Evolutionary conservation across 2,888 invertebrate genomes (phyloP).

Genomic region (Xanthia icteritia): DNA sequence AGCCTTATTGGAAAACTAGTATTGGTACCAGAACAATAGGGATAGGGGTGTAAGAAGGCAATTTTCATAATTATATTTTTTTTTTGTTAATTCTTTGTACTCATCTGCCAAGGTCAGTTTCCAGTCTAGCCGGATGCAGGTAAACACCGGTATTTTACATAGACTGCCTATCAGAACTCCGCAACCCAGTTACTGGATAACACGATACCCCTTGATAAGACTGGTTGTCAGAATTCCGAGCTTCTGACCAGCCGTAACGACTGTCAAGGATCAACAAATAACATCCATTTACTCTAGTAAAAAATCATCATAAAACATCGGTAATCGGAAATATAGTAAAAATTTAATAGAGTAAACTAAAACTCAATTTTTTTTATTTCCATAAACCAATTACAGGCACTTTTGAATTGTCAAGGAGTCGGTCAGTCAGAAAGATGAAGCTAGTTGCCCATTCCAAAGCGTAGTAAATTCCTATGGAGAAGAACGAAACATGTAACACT

Average conservation of each 20-base stretch:
- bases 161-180: too few species aligned
- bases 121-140: neutral
- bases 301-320: too few species aligned
- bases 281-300: too few species aligned
- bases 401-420: too few species aligned
- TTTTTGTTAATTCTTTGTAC: neutral
- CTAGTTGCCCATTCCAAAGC: too few species aligned
- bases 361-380: too few species aligned
- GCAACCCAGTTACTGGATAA: neutral
- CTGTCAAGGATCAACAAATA: neutral
- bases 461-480: too few species aligned
- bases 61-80: neutral
- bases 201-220: neutral
- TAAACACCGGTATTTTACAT: neutral
- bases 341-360: neutral
- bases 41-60: slow-evolving; percentile 41
- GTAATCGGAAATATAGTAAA: too few species aligned
- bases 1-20: slow-evolving; percentile 65
- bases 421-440: too few species aligned
- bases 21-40: slow-evolving; percentile 39
- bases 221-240: neutral
- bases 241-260: neutral
- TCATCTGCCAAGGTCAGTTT: neutral
- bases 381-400: too few species aligned
- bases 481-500: too few species aligned